phyloP scores from a whole-genome alignment of 2,113 vertebrate species.

The Menidia beryllina region DNA sequence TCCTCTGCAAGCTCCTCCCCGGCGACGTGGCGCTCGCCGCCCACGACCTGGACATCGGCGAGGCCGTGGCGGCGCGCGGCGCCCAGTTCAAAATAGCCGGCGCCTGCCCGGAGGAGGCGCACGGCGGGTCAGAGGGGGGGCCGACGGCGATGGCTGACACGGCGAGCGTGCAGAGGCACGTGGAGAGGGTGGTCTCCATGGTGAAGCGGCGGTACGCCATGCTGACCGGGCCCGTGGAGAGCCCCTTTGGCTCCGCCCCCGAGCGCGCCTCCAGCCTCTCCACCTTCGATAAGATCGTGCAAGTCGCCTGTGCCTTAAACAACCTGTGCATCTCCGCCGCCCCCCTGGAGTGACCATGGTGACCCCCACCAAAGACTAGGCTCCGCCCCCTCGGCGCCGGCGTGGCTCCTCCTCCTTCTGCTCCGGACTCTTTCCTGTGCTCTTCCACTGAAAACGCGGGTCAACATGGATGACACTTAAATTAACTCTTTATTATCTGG shows the following conservation, averaged over 20 bases:
- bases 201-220: slow-evolving; percentile 79
- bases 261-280: slow-evolving; percentile 76
- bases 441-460: background rate
- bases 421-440: slow-evolving; percentile 12
- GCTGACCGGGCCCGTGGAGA: slow-evolving; percentile 80
- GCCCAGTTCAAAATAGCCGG: slow-evolving; percentile 67
- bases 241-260: slow-evolving; percentile 68
- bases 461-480: slow-evolving; percentile 5
- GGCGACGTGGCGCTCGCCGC: slow-evolving; percentile 78
- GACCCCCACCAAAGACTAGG: too few relatives aligned
- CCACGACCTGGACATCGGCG: slow-evolving; percentile 70
- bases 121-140: slow-evolving; percentile 3
- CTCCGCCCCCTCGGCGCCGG: too few relatives aligned
- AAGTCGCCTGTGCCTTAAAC: slow-evolving; percentile 85
- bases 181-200: slow-evolving; percentile 76
- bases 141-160: slow-evolving; percentile 33
- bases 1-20: slow-evolving; percentile 80
- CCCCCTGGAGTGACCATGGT: slow-evolving; percentile 79
- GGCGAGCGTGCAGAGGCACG: slow-evolving; percentile 67
- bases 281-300: slow-evolving; percentile 83
- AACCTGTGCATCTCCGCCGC: slow-evolving; percentile 84
- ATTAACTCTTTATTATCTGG: background rate
- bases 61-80: slow-evolving; percentile 72
- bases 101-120: slow-evolving; percentile 4
- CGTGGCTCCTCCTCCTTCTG: slow-evolving; percentile 39